A percentile compares a stretch with the other conserved stretches of the same genome.
These are phyloP conservation scores for Apotomis capreana DNA, from an alignment of 2,888 invertebrate species.

Conservation along the genomic window DNA sequence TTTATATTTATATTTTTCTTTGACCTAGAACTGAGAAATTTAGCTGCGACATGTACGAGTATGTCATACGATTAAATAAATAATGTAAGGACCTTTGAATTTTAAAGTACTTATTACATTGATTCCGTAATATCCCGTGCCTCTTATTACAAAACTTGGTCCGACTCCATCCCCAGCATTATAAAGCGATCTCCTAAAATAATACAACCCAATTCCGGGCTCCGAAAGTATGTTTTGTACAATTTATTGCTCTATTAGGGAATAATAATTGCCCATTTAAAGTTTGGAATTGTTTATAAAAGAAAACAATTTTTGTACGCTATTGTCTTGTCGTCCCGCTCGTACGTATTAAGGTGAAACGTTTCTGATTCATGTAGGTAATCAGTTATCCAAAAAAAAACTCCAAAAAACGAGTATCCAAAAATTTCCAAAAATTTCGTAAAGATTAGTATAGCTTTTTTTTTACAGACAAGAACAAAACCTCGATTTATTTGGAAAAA, in stretches of 20 bases:
- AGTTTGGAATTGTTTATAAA: constrained; percentile 41
- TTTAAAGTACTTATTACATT: constrained; percentile 8
- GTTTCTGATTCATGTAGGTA: not conserved
- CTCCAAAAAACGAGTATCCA: no score
- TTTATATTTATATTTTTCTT: no score
- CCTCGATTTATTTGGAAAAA: no score
- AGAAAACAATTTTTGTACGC: constrained; percentile 36
- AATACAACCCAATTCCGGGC: constrained; percentile 36
- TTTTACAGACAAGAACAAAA: no score
- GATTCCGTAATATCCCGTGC: not conserved
- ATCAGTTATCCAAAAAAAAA: not conserved
- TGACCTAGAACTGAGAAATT: no score
- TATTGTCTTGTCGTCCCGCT: constrained; percentile 19
- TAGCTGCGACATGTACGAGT: no score
- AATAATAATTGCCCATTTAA: constrained; percentile 42
- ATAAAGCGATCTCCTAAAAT: constrained; percentile 37
- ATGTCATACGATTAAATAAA: not conserved
- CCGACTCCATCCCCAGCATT: constrained; percentile 16
- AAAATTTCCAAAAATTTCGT: no score
- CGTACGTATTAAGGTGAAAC: not conserved
- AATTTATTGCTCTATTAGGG: constrained; percentile 41
- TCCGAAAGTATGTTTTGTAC: constrained; percentile 34
- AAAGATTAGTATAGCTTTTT: no score
- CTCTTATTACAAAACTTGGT: constrained; percentile 32
- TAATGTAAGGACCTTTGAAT: not conserved